Evolutionary conservation across 2,888 invertebrate genomes (phyloP), one percentile per base, ranked within the genome.

Genomic region (Drosophila ezoana): DNA sequence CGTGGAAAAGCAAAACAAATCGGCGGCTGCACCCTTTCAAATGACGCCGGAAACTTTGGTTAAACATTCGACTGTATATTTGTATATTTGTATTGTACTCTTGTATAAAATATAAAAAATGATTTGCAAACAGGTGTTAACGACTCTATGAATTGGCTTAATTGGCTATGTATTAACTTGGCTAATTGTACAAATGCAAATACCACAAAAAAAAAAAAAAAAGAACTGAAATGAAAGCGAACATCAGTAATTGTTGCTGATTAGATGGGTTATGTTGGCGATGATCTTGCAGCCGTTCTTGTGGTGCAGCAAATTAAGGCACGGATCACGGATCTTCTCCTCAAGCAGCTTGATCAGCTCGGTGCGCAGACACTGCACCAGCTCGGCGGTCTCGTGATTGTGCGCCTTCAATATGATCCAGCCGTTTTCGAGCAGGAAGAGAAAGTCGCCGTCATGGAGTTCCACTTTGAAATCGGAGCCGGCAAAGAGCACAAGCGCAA

Each of bases 351-450:
- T 95, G 63, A 96, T 94, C 32, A 98, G 92, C 90, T 97, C 97
- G 9, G 93, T 93, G 75, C 97, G 93, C 81, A 97, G 94, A 54
- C 95, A 95, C 92, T 97, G 96, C 52, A 97, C 93, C 94, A 97
- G 95, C 93, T 96, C 96, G 0, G 96, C 96, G n/a, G 96, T 94
- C 92, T 95, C 95, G 76, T 96, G 95, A 77, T 95, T 95, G 72
- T 96, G 95, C 0, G 96, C 95, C 91, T 95, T 95, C 82, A 97
- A 94, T 92, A 96, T 94, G 53, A 97, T 96, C 97, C 97, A 97
- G 4, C 96, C 96, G 79, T 95, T 95, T 91, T 96, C 96, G 32
- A 97, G 91, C 0, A 95, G 94, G 23, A 97, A 93, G 32, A 95
- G 94, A 72, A 96, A 96, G 9, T 94, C 94, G 0, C 95, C 96